Evolutionary conservation across 1,140 invertebrate species (phyloP).

Genomic region (Vollenhovia emeryi): DNA sequence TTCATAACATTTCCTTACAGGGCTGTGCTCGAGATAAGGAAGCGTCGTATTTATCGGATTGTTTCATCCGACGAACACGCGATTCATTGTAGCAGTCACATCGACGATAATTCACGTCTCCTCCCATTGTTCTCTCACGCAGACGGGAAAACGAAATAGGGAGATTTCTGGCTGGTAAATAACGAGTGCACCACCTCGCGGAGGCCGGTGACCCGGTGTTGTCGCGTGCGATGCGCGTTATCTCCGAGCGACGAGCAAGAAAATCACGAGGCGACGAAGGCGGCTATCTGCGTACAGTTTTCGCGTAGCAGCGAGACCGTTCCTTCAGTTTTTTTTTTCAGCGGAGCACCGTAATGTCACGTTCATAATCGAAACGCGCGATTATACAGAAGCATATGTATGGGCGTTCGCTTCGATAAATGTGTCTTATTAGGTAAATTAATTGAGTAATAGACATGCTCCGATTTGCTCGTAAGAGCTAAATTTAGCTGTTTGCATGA

Average conservation of each 20-base stretch:
- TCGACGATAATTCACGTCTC: constrained; percentile 61
- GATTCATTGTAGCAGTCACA: constrained; percentile 6
- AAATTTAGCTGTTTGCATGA: neutral
- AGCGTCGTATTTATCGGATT: constrained; percentile 55
- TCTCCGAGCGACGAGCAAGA: constrained; percentile 50
- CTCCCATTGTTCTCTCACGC: constrained; percentile 43
- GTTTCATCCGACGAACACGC: constrained; percentile 26
- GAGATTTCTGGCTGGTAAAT: constrained; percentile 63
- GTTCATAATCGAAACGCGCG: neutral
- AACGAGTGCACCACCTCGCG: constrained; percentile 60
- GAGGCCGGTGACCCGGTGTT: constrained; percentile 66
- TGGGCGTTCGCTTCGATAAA: neutral
- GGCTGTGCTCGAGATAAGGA: neutral
- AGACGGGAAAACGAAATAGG: constrained; percentile 34
- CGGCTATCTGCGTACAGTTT: constrained; percentile 3
- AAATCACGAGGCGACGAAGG: constrained; percentile 63
- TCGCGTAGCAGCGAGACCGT: constrained; percentile 20
- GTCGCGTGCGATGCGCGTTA: constrained; percentile 65
- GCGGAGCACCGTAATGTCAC: neutral
- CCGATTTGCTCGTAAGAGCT: neutral
- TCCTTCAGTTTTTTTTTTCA: neutral
- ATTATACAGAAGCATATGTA: neutral
- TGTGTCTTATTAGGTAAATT: neutral
- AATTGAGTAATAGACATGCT: neutral
- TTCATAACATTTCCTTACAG: neutral